Evolutionary conservation across 2,797 vertebrate species (phyloP), one percentile per base, ranked within the genome.

Genomic region (Liparis tanakae): DNA sequence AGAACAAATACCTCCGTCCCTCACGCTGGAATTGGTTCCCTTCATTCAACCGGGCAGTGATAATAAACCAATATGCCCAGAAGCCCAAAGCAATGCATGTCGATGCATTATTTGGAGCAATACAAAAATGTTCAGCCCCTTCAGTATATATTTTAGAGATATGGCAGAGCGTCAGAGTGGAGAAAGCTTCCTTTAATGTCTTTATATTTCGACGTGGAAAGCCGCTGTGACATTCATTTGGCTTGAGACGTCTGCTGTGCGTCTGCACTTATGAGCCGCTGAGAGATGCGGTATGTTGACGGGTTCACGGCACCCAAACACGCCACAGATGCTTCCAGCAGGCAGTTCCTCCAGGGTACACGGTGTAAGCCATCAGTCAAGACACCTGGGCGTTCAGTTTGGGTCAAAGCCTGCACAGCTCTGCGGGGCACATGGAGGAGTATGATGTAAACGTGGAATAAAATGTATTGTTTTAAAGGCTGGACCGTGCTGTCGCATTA

Each of bases 221-320:
- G 64, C 70, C 4, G 50, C 68, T 70, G 59, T 70, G 71, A 60
- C 56, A 77, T 53, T 80, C 46, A 78, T 76, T 83, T 72, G 48
- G 43, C 66, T 70, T 1, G 18, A 78, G 59, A n/a, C 34, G 12
- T 66, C 53, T 44, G 65, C 50, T 62, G 54, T 76, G 74, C 3
- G 20, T 74, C 54, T 54, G 58, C 36, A 46, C 33, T 70, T 58
- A 62, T 10, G 20, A 82, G 58, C 50, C 17, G 5, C 44, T n/a
- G 58, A 72, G 43, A 71, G 18, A 73, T 54, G 5, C 36, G 22
- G 37, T 53, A 13, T 72, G 61, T 74, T 83, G 73, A 70, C 48
- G 61, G 33, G 74, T 81, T 81, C 48, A 64, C 13, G 72, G 55
- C 63, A 73, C 77, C 62, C 62, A 68, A 78, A 67, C 64, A 67